A percentile compares a stretch with the other conserved stretches of the same genome.
Evolutionary conservation across 2,113 vertebrate genomes (phyloP).

Genomic region (Perca flavescens): DNA sequence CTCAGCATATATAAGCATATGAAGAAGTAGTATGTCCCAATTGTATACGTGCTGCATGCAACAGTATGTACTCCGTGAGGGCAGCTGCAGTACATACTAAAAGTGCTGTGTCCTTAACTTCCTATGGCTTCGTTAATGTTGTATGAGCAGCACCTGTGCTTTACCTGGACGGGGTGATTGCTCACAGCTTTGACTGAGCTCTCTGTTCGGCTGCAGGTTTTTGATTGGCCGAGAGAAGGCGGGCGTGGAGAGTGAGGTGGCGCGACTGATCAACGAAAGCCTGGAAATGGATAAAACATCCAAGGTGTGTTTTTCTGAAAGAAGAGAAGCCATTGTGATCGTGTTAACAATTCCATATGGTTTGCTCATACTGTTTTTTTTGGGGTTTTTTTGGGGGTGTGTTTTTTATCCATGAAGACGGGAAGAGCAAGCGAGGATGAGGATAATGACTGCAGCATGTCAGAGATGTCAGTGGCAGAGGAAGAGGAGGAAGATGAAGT

Average conservation of each 20-base stretch:
- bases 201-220: constrained; percentile 63
- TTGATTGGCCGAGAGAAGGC: constrained; percentile 90
- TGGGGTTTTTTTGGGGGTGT: no score
- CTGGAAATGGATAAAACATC: constrained; percentile 87
- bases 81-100: no score
- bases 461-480: constrained; percentile 65
- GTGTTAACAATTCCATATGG: neutral
- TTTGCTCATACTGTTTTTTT: neutral
- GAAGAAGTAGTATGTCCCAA: no score
- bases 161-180: neutral
- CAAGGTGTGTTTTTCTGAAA: constrained; percentile 39
- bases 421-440: constrained; percentile 22
- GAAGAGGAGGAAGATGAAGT: constrained; percentile 60
- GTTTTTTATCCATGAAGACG: constrained; percentile 33
- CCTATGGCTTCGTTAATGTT: neutral
- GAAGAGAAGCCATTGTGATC: neutral
- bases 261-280: constrained; percentile 91
- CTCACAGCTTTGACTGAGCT: constrained; percentile 13
- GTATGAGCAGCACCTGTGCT: constrained; percentile 13
- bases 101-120: neutral
- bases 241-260: constrained; percentile 92
- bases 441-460: constrained; percentile 7
- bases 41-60: no score
- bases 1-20: no score
- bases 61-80: no score